Conservation (phyloP, 2,888 invertebrate genomes). For the Drosophila paracracens region DNA sequence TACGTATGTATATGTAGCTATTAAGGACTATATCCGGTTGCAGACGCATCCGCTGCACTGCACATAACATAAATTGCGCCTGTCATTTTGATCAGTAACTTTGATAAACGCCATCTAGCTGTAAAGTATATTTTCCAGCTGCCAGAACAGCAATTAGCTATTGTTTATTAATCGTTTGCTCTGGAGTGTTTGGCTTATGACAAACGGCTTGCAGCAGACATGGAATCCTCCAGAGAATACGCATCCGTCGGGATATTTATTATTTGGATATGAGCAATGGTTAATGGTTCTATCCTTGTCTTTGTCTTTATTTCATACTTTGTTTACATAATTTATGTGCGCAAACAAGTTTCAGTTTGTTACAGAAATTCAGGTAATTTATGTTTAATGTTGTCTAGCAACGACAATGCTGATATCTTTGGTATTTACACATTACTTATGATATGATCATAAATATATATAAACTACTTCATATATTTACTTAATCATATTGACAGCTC, state of each 20-base stretch:
- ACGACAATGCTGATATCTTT: background rate
- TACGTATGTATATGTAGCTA: background rate
- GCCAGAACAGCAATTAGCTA: slow-evolving; percentile 19
- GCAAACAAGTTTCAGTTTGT: background rate
- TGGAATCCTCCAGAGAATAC: background rate
- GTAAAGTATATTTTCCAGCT: background rate
- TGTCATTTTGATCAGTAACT: slow-evolving; percentile 41
- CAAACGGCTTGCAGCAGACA: slow-evolving; percentile 21
- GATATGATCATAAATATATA: background rate
- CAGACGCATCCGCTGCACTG: slow-evolving; percentile 6
- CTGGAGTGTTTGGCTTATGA: slow-evolving; percentile 4
- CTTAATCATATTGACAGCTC: background rate
- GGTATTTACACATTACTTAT: background rate
- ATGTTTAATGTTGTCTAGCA: background rate
- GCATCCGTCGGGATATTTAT: background rate
- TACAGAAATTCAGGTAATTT: background rate
- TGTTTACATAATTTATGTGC: slow-evolving; percentile 1
- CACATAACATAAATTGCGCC: slow-evolving; percentile 24
- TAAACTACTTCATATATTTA: background rate
- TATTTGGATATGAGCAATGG: background rate
- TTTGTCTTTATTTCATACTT: background rate
- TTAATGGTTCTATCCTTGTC: background rate
- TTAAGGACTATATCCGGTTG: slow-evolving; percentile 1
- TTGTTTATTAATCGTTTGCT: slow-evolving; percentile 3
- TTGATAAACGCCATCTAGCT: slow-evolving; percentile 18